Base-by-base conservation (phyloP, 2,888 invertebrate genomes). In the Ectropis crepuscularia region DNA sequence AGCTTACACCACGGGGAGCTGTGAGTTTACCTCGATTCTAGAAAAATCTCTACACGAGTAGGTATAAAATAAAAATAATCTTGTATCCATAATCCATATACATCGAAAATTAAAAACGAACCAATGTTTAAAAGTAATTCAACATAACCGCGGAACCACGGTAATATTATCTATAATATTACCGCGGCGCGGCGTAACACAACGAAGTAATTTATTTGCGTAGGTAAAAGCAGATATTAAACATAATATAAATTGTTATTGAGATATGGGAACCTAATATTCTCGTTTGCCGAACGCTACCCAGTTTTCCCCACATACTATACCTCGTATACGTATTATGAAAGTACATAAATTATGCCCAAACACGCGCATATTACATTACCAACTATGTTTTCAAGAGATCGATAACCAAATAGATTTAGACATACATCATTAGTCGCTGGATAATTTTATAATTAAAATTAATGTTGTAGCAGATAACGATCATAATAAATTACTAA, bases 341-440 rank as follows among this genome's bases (percentile, higher is more conserved):
- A 65, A 60, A 65, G 64, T 60, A 65, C 53, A 65, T 65, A 65
- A 65, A 61, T 65, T 65, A 61, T 61, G 53, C 53, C 60, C 51
- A 61, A 61, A 61, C 57, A 53, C 48, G 41, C 58, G 11, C 41
- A 57, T 60, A 53, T 65, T 65, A 47, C 46, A 45, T 65, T 65
- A 45, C 64, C 57, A 53, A 51, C 64, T 64, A 64, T 53, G 60
- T 64, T 64, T 55, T 60, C 45, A 37, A 59, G 54, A 54, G 60
- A 64, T 64, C 60, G 64, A 64, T 64, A 57, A 64, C 60, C 53
- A 41, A 41, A n/a, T 50, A 39, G 41, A 59, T 63, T 58, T 53
- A 49, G 53, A 51, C 55, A 63, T 51, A 58, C 28, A 57, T 53
- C 39, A 50, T 61, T 48, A 55, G 45, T 61, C 28, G 28, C 45